Conservation (phyloP, 2,797 vertebrate genomes). For the Jordanella pulchra region DNA sequence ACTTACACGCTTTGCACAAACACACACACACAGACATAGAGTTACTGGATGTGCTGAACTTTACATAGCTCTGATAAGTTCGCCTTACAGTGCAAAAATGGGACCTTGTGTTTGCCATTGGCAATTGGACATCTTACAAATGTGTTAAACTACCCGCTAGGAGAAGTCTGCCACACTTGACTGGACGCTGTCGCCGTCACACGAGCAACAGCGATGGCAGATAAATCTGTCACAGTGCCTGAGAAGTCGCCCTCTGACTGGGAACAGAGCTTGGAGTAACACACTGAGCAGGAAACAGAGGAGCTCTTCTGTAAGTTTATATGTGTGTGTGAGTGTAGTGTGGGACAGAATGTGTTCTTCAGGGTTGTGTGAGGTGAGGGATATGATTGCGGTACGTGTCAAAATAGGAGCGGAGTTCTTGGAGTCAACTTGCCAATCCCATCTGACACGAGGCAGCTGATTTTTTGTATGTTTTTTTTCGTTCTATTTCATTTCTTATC, state of each 20-base stretch:
- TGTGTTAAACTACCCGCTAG: not conserved
- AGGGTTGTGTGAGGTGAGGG: constrained; percentile 22
- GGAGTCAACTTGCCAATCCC: not conserved
- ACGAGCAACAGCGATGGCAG: constrained; percentile 29
- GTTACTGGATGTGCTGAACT: constrained; percentile 16
- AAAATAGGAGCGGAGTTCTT: constrained; percentile 5
- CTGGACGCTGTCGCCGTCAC: constrained; percentile 23
- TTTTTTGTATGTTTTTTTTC: not conserved
- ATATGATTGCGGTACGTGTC: constrained; percentile 14
- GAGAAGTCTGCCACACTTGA: constrained; percentile 25
- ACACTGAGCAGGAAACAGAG: constrained; percentile 16
- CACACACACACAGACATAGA: not conserved
- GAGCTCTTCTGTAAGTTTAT: constrained; percentile 10
- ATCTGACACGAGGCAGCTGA: not conserved
- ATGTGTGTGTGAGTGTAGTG: not conserved
- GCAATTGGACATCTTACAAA: constrained; percentile 19
- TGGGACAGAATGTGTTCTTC: constrained; percentile 9
- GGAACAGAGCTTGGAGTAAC: constrained; percentile 13
- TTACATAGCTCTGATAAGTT: constrained; percentile 40
- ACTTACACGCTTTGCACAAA: too few species aligned
- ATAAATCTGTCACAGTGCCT: constrained; percentile 35
- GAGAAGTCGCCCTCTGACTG: constrained; percentile 6
- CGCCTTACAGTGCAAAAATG: constrained; percentile 24
- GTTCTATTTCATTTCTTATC: not conserved
- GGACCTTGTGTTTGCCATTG: constrained; percentile 28